These are phyloP conservation scores for Leptinotarsa peninsularis DNA, from an alignment of 2,888 invertebrate species.

Conservation along the genomic window DNA sequence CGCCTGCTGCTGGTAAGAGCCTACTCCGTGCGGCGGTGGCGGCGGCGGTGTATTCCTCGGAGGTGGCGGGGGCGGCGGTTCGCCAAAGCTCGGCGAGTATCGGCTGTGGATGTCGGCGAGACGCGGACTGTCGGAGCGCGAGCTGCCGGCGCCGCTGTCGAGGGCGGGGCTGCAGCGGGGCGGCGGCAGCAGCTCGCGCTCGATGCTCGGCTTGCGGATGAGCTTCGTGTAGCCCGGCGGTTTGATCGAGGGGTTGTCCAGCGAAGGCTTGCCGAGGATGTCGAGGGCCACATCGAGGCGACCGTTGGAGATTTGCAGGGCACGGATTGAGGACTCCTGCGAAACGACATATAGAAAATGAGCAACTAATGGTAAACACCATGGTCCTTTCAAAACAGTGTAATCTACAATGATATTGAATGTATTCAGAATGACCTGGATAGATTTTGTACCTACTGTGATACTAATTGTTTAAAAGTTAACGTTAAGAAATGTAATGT, in stretches of 20 bases:
- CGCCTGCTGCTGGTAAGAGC: constrained; percentile 69
- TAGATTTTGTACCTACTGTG: too few species aligned
- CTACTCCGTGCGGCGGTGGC: constrained; percentile 68
- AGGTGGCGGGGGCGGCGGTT: constrained; percentile 70
- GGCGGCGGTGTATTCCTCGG: constrained; percentile 75
- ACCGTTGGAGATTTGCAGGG: constrained; percentile 77
- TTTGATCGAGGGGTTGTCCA: constrained; percentile 30
- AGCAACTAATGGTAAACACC: too few species aligned
- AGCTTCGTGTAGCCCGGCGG: constrained; percentile 72
- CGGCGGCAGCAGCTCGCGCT: constrained; percentile 80
- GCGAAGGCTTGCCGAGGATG: constrained; percentile 71
- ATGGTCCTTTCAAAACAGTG: too few species aligned
- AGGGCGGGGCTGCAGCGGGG: constrained; percentile 86
- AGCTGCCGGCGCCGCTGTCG: constrained; percentile 89
- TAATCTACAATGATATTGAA: too few species aligned
- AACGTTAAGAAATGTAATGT: too few species aligned
- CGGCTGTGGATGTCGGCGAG: constrained; percentile 74
- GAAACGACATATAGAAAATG: too few species aligned
- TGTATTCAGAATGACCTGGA: too few species aligned
- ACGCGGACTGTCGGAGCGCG: constrained; percentile 89
- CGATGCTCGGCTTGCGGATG: constrained; percentile 88
- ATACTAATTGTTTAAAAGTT: too few species aligned
- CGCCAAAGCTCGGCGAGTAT: constrained; percentile 77
- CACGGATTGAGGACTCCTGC: constrained; percentile 77
- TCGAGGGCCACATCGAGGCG: constrained; percentile 79